phyloP scores from a whole-genome alignment of 2,888 invertebrate genomes.

The Steinernema scapterisci region DNA sequence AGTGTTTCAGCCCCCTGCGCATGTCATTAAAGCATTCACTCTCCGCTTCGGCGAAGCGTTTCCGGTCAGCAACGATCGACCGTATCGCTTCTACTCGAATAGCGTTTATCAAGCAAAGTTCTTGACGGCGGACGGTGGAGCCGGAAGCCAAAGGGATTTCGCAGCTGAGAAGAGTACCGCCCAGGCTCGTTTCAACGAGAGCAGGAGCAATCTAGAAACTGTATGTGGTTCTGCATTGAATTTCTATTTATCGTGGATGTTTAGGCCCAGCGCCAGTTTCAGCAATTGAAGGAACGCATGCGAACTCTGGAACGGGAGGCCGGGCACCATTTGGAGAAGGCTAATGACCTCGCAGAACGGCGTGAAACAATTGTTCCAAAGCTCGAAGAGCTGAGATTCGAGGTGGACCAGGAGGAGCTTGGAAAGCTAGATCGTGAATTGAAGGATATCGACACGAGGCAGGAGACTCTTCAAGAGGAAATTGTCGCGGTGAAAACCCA shows the following conservation, averaged over 20 bases:
- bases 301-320: background rate
- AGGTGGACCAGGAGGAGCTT: background rate
- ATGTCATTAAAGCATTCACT: slow-evolving; percentile 46
- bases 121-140: background rate
- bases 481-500: slow-evolving; percentile 29
- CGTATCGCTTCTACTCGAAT: slow-evolving; percentile 41
- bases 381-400: background rate
- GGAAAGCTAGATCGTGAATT: slow-evolving; percentile 35
- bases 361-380: background rate
- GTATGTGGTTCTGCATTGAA: background rate
- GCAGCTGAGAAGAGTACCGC: slow-evolving; percentile 33
- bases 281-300: background rate
- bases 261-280: background rate
- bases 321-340: background rate
- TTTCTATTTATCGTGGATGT: background rate
- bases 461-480: slow-evolving; percentile 16
- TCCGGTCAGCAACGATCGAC: slow-evolving; percentile 34
- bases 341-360: background rate
- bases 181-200: too few relatives aligned
- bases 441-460: slow-evolving; percentile 13
- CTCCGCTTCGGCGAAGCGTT: slow-evolving; percentile 41
- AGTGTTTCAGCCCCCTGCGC: slow-evolving; percentile 44
- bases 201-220: background rate
- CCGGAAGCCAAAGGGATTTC: background rate
- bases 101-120: background rate